Evolutionary conservation across 1,140 invertebrate species (phyloP).

Genomic region (Meloidogyne floridensis): DNA sequence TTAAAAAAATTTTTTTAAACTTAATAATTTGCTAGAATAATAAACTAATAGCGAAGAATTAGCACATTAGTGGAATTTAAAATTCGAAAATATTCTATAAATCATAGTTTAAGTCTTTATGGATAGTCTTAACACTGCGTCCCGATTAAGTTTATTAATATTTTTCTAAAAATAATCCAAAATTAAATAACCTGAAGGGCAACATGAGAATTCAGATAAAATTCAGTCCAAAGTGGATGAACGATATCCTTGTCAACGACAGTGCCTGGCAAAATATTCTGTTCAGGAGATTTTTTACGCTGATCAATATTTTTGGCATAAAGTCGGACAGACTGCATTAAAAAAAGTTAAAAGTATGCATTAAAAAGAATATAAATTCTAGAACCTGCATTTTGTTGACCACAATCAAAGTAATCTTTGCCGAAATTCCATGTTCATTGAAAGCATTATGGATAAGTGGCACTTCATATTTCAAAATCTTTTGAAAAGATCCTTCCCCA

Average conservation of each 20-base stretch:
- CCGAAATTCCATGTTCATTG: background rate
- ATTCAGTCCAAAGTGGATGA: background rate
- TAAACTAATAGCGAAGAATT: too few species aligned
- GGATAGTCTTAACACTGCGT: too few species aligned
- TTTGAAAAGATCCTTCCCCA: conserved; percentile 10
- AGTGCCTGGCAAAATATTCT: conserved; percentile 23
- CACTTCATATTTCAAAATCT: conserved; percentile 26
- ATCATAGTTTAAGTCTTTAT: too few species aligned
- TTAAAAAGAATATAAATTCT: background rate
- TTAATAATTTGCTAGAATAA: too few species aligned
- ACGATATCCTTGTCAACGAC: conserved; percentile 17
- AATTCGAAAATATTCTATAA: too few species aligned
- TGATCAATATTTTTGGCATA: background rate
- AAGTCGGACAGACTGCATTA: conserved; percentile 16
- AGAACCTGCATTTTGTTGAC: conserved; percentile 15
- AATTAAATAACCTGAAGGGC: conserved; percentile 10
- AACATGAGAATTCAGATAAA: background rate
- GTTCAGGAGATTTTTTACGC: background rate
- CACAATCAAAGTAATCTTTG: conserved; percentile 12
- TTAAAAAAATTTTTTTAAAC: too few species aligned
- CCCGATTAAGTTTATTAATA: too few species aligned
- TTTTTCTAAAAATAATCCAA: conserved; percentile 5
- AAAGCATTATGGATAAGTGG: conserved; percentile 8
- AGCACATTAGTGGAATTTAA: too few species aligned
- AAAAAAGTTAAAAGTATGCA: background rate